Conservation (phyloP, 2,113 vertebrate genomes). For the Oreochromis tanganicae region DNA sequence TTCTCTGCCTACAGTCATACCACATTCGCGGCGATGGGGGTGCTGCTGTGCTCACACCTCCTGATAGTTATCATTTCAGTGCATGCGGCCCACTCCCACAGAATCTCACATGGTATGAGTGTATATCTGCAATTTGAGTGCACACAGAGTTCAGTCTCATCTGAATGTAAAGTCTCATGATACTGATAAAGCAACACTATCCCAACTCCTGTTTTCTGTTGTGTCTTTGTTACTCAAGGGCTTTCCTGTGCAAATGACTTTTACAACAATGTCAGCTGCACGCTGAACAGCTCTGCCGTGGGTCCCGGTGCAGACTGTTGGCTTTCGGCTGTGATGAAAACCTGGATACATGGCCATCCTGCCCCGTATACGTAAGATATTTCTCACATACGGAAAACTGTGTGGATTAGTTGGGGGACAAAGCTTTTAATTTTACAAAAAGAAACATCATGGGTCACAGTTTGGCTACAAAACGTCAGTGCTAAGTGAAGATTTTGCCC, state of each 20-base stretch:
- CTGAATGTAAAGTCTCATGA: neutral
- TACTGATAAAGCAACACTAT: neutral
- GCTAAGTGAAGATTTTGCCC: neutral
- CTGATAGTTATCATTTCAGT: slow-evolving; percentile 1
- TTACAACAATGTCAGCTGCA: slow-evolving; percentile 53
- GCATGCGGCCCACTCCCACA: neutral
- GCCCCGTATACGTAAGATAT: neutral
- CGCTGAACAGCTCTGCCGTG: neutral
- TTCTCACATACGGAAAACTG: neutral
- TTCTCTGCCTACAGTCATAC: neutral
- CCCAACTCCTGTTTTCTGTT: neutral
- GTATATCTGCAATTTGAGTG: neutral
- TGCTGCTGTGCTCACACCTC: neutral
- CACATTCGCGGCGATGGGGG: neutral
- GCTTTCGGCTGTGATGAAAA: neutral
- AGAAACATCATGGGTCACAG: neutral
- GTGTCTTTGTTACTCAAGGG: slow-evolving; percentile 10
- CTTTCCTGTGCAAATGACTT: slow-evolving; percentile 60
- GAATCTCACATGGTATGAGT: neutral
- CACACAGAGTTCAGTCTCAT: neutral
- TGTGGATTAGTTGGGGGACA: neutral
- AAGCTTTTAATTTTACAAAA: neutral
- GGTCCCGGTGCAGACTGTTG: slow-evolving; percentile 8
- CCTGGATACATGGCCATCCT: accelerated
- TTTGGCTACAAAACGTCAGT: neutral